phyloP scores from a whole-genome alignment of 2,113 vertebrate species.

The Pholis gunnellus region DNA sequence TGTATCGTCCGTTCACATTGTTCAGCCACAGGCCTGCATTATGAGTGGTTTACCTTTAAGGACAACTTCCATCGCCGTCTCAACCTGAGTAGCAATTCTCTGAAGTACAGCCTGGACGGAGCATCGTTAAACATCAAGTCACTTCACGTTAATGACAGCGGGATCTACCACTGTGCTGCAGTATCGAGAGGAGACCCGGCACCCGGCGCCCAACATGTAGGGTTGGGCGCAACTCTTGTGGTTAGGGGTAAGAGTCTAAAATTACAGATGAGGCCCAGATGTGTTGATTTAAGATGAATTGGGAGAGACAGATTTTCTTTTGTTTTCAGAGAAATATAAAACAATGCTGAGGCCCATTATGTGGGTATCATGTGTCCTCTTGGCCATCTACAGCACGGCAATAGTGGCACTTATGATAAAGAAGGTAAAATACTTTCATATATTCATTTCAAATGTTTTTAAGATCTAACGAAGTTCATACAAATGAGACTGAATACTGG shows the following conservation, averaged over 20 bases:
- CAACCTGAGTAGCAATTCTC: accelerated
- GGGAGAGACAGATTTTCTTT: neutral
- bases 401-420: slow-evolving; percentile 68
- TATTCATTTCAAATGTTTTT: neutral
- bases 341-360: slow-evolving; percentile 3
- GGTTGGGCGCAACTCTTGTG: slow-evolving; percentile 60
- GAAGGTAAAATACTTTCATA: slow-evolving; percentile 64
- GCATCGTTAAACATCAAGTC: slow-evolving; percentile 50
- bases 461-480: neutral
- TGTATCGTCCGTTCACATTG: slow-evolving; percentile 29
- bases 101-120: slow-evolving; percentile 23
- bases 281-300: neutral
- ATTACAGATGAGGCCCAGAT: neutral
- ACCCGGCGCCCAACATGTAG: slow-evolving; percentile 39
- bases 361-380: slow-evolving; percentile 54
- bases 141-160: slow-evolving; percentile 66
- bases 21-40: accelerated
- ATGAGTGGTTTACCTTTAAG: slow-evolving; percentile 68
- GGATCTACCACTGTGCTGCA: slow-evolving; percentile 77
- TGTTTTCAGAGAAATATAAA: slow-evolving; percentile 39
- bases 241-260: slow-evolving; percentile 68
- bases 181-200: accelerated
- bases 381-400: slow-evolving; percentile 66
- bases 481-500: neutral
- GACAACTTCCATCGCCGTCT: neutral